Evolutionary conservation across 2,888 invertebrate species (phyloP).

Genomic region (Anorthoa munda): DNA sequence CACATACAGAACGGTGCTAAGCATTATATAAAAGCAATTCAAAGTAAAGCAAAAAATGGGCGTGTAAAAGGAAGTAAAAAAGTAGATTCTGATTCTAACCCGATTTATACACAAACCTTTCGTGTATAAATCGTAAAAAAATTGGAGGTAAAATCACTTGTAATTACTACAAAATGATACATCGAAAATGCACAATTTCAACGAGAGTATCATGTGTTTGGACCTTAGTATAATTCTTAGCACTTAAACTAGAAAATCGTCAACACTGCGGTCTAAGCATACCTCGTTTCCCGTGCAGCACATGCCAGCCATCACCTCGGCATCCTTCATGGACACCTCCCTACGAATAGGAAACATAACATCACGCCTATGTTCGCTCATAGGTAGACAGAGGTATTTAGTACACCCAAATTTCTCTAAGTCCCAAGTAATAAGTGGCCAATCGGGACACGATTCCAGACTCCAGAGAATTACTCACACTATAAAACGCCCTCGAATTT

Average conservation of each 20-base stretch:
- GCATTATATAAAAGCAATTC: slow-evolving; percentile 5
- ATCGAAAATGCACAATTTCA: not conserved
- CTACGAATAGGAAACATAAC: slow-evolving; percentile 69
- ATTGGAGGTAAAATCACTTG: not conserved
- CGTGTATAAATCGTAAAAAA: not conserved
- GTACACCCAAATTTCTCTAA: not conserved
- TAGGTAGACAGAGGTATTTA: no score
- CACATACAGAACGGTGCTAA: slow-evolving; percentile 26
- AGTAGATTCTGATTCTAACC: not conserved
- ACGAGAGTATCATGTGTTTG: slow-evolving; percentile 72
- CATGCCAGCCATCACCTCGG: slow-evolving; percentile 80
- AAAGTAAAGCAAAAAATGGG: not conserved
- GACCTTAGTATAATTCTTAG: slow-evolving; percentile 69
- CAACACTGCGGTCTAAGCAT: slow-evolving; percentile 24
- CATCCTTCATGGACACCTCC: slow-evolving; percentile 79
- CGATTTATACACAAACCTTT: not conserved
- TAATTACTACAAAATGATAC: not conserved
- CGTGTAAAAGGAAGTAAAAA: not conserved
- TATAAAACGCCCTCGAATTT: no score
- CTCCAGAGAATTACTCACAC: no score
- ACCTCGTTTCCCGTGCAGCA: slow-evolving; percentile 80
- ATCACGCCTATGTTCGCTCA: not conserved
- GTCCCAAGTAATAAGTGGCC: no score
- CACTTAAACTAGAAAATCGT: not conserved
- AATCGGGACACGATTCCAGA: no score